A percentile compares a stretch with the other conserved stretches of the same genome.
phyloP scores from a whole-genome alignment of 2,888 invertebrate genomes.

The Apodemia hepburni region DNA sequence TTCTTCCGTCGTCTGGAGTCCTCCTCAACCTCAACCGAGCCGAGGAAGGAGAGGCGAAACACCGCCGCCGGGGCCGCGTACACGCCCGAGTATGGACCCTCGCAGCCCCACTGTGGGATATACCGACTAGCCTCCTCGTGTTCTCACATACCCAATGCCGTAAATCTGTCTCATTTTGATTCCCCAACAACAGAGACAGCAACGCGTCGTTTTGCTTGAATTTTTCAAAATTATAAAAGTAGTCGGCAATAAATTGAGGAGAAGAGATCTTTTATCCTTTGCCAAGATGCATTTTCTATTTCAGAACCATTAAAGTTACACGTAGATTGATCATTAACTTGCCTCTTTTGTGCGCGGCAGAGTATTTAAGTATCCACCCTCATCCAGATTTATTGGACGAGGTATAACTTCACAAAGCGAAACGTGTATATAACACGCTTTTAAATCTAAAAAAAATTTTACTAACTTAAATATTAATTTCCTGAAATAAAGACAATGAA shows the following conservation, averaged over 20 bases:
- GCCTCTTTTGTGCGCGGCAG: too few species aligned
- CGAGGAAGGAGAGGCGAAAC: conserved; percentile 91
- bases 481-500: too few species aligned
- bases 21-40: conserved; percentile 92
- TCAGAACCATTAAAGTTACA: background rate
- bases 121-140: conserved; percentile 62
- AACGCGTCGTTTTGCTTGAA: conserved; percentile 36
- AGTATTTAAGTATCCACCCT: too few species aligned
- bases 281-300: background rate
- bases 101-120: conserved; percentile 66
- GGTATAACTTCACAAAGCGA: too few species aligned
- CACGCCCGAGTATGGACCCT: conserved; percentile 71
- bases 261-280: background rate
- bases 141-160: conserved; percentile 41
- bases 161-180: conserved; percentile 18
- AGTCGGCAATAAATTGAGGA: background rate
- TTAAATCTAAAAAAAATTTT: too few species aligned
- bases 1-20: conserved; percentile 87
- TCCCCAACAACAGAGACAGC: conserved; percentile 23
- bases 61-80: conserved; percentile 85
- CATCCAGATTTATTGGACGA: too few species aligned
- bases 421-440: too few species aligned
- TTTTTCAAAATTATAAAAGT: conserved; percentile 17
- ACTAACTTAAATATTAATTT: too few species aligned
- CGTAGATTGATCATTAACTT: too few species aligned